phyloP scores from a whole-genome alignment of 1,140 invertebrate species.

The Himalopsyche phryganea region DNA sequence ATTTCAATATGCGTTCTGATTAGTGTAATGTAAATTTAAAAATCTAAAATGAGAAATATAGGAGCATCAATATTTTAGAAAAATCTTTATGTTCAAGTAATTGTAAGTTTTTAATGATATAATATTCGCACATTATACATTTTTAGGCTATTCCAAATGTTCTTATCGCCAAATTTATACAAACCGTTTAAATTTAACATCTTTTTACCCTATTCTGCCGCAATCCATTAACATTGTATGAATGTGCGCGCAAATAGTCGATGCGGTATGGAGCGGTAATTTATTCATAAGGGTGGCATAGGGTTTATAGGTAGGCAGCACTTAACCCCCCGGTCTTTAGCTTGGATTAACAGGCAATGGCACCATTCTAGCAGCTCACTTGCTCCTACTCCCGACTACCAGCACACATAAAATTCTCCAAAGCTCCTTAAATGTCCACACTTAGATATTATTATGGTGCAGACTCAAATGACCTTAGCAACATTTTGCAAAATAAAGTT shows the following conservation, averaged over 20 bases:
- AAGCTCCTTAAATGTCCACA: slow-evolving; percentile 17
- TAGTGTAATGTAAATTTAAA: no score
- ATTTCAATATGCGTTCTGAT: no score
- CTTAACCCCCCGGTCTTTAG: slow-evolving; percentile 31
- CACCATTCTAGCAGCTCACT: slow-evolving; percentile 25
- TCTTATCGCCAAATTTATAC: no score
- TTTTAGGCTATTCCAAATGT: no score
- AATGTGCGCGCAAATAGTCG: slow-evolving; percentile 32
- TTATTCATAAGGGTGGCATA: slow-evolving; percentile 31
- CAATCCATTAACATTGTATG: slow-evolving; percentile 35
- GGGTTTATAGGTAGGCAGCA: slow-evolving; percentile 7
- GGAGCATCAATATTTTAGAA: no score
- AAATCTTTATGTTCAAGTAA: no score
- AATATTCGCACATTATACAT: no score
- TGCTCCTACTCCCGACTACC: slow-evolving; percentile 10
- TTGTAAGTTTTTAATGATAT: no score
- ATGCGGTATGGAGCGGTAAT: slow-evolving; percentile 31
- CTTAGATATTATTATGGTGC: slow-evolving; percentile 15
- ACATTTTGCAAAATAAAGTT: no score
- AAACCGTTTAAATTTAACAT: not conserved
- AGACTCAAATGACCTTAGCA: no score
- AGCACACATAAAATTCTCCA: slow-evolving; percentile 26
- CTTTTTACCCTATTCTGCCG: slow-evolving; percentile 25
- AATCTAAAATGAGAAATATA: no score
- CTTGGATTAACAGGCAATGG: slow-evolving; percentile 27